Base-by-base conservation (phyloP, 2,113 vertebrate species). In the Pedetes capensis region DNA sequence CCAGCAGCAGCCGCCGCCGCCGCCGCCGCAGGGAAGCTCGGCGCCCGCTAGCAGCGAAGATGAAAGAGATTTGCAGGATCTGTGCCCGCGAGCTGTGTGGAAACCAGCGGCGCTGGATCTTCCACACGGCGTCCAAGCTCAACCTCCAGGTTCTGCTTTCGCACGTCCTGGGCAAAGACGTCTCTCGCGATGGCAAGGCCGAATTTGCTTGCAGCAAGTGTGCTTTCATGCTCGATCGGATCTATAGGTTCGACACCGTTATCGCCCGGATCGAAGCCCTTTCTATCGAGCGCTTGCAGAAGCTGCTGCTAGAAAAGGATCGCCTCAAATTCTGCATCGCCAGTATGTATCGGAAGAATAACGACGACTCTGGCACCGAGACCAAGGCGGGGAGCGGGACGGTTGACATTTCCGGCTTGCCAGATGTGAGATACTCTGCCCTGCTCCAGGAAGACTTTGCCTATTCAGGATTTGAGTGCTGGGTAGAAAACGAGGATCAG, bases 181-280 rank as follows among this genome's bases (percentile, higher is more conserved):
- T 99, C 91, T 97, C 97, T 93, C 99, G 99, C 23, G 99, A 99
- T 3, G 99, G 99, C 95, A 98, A 97, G 34, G 98, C 98, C n/a
- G 99, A 99, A 98, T 99, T 99, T 0, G 99, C 98, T 29, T 99
- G 99, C 98, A 99, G 99, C 97, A 99, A 99, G 96, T 99, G 99
- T 85, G 98, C 99, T 85, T 99, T 99, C 98, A 99, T 99, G 99
- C 98, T 99, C 95, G 99, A 99, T 97, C 99, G 99, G 89, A 98
- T 99, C 98, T 99, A 99, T 97, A 98, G 99, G 76, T 99, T 99
- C 1, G 99, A 99, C 97, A 99, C 99, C 0, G 99, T 99, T 92
- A 99, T 99, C 0, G 99, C 99, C 0, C 99, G 99, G 2, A 99
- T 99, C 63, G 99, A 99, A 96, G 99, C 99, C 1, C 98, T 99